These are phyloP conservation scores for Tineola bisselliella DNA, from an alignment of 2,888 invertebrate species.

Conservation along the genomic window DNA sequence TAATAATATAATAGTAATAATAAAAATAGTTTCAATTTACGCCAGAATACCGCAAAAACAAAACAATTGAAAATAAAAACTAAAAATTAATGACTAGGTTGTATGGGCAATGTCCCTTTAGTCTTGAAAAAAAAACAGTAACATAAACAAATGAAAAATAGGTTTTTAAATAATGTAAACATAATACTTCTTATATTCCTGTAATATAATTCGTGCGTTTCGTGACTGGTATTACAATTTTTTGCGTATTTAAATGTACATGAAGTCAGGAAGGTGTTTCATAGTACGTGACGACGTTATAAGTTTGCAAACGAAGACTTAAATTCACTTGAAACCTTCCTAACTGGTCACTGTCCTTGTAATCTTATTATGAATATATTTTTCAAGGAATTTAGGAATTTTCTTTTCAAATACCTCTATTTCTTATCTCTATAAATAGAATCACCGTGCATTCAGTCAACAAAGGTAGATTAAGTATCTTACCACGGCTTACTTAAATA, in stretches of 20 bases:
- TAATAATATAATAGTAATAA: too few relatives aligned
- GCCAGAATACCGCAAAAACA: too few relatives aligned
- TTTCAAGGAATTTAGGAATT: background rate
- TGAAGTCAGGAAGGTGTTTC: background rate
- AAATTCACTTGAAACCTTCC: conserved; percentile 2
- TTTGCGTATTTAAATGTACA: background rate
- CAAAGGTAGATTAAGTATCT: too few relatives aligned
- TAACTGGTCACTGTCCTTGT: background rate
- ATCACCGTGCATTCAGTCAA: too few relatives aligned
- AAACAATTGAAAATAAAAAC: too few relatives aligned
- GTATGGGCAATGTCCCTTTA: too few relatives aligned
- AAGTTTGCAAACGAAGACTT: background rate
- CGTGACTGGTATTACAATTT: background rate
- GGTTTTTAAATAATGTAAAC: background rate
- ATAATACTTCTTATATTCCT: background rate
- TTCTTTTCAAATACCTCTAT: too few relatives aligned
- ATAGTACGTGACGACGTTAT: background rate
- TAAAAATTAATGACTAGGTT: too few relatives aligned
- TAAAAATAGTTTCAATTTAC: too few relatives aligned
- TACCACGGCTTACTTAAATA: too few relatives aligned
- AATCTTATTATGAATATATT: background rate
- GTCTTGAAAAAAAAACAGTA: too few relatives aligned
- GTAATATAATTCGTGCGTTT: background rate
- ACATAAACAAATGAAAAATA: background rate
- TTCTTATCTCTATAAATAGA: too few relatives aligned